A percentile compares a stretch with the other conserved stretches of the same genome.
Evolutionary conservation across 2,888 invertebrate genomes (phyloP).

Genomic region (Heliconius cydno): DNA sequence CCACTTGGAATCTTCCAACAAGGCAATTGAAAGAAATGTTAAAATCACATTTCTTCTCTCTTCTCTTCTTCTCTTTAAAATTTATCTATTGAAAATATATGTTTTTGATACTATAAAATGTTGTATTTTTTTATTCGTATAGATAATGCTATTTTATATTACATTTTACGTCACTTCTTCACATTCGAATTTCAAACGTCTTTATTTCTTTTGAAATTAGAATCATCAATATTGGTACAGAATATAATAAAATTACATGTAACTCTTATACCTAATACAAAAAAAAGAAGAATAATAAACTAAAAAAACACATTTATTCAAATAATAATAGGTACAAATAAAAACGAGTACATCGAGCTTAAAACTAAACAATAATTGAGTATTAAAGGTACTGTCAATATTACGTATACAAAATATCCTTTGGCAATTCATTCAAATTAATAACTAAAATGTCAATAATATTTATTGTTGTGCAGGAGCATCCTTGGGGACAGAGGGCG

Average conservation of each 20-base stretch:
- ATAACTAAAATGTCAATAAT: background rate
- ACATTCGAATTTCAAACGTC: background rate
- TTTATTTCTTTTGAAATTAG: too few species aligned
- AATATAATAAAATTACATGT: too few species aligned
- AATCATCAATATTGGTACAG: too few species aligned
- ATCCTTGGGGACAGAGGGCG: background rate
- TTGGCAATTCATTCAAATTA: slow-evolving; percentile 21
- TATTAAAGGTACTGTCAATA: slow-evolving; percentile 29
- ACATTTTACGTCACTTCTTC: background rate
- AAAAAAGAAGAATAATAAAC: background rate
- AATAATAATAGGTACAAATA: background rate
- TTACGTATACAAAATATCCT: slow-evolving; percentile 30
- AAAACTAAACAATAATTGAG: slow-evolving; percentile 22
- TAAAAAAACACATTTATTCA: slow-evolving; percentile 12
- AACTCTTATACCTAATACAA: background rate
- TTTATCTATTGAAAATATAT: slow-evolving; percentile 28
- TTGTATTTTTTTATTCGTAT: background rate
- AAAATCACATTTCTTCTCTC: too few species aligned
- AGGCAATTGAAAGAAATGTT: slow-evolving; percentile 47
- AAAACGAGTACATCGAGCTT: background rate
- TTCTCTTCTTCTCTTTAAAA: slow-evolving; percentile 32
- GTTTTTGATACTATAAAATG: background rate
- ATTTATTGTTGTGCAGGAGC: background rate
- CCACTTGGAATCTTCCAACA: slow-evolving; percentile 84
- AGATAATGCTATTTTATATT: background rate